Evolutionary conservation across 2,888 invertebrate genomes (phyloP).

Genomic region (Hemistola chrysoprasaria): DNA sequence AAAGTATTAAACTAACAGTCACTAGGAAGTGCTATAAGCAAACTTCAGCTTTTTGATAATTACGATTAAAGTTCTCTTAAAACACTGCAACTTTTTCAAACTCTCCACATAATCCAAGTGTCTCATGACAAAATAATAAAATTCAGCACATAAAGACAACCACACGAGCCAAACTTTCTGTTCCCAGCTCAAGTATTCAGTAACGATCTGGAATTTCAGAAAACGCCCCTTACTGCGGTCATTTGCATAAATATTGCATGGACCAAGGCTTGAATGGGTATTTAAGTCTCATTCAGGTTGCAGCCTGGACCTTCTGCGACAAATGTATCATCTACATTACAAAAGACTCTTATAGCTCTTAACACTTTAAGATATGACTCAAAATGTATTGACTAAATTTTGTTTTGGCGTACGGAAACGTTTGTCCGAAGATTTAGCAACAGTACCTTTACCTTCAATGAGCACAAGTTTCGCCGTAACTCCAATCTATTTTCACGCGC

Average conservation of each 20-base stretch:
- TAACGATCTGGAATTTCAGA: slow-evolving; percentile 27
- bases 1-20: too few relatives aligned
- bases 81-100: too few relatives aligned
- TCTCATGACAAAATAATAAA: slow-evolving; percentile 6
- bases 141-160: slow-evolving; percentile 14
- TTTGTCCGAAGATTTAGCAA: slow-evolving; percentile 23
- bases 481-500: slow-evolving; percentile 8
- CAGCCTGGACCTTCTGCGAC: slow-evolving; percentile 32
- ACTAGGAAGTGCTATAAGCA: too few relatives aligned
- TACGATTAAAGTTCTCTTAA: too few relatives aligned
- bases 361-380: slow-evolving; percentile 13
- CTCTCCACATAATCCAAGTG: slow-evolving; percentile 1
- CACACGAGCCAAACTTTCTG: slow-evolving; percentile 5
- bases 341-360: background rate
- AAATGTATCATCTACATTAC: slow-evolving; percentile 9
- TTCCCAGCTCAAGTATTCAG: slow-evolving; percentile 22
- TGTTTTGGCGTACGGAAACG: slow-evolving; percentile 6
- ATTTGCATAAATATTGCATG: slow-evolving; percentile 61
- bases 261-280: slow-evolving; percentile 54
- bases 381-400: slow-evolving; percentile 11
- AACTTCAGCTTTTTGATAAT: too few relatives aligned
- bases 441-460: slow-evolving; percentile 3
- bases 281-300: slow-evolving; percentile 59
- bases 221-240: slow-evolving; percentile 35
- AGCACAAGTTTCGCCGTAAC: slow-evolving; percentile 1